Conservation (phyloP, 2,113 vertebrate genomes). For the Callocephalon fimbriatum region DNA sequence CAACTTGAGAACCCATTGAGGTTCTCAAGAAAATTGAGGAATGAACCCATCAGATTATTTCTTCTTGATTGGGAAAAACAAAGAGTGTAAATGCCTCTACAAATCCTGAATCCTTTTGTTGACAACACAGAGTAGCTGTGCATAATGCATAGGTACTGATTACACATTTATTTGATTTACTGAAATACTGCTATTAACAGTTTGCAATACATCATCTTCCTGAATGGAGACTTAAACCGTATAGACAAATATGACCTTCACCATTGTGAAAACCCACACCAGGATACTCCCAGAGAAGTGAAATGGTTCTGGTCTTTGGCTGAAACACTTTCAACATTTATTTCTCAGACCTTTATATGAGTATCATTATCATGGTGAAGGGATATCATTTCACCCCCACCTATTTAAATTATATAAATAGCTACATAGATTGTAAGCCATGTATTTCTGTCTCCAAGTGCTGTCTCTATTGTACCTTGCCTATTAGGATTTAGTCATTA, state of each 20-base stretch:
- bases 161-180: neutral
- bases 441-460: neutral
- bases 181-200: neutral
- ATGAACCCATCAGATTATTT: constrained; percentile 6
- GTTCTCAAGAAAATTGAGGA: constrained; percentile 13
- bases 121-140: neutral
- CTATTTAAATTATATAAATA: neutral
- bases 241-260: neutral
- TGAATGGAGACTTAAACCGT: neutral
- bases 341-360: neutral
- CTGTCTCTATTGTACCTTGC: neutral
- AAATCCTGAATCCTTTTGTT: neutral
- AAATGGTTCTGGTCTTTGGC: neutral
- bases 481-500: neutral
- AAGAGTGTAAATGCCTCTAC: neutral
- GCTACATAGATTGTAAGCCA: neutral
- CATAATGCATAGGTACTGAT: neutral
- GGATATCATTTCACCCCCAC: neutral
- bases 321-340: neutral
- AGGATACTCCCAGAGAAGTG: neutral
- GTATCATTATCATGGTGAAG: neutral
- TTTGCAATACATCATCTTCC: neutral
- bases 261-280: neutral
- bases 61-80: neutral
- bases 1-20: neutral